Conservation (phyloP, 2,888 invertebrate species). For the Drosophila borborema region DNA sequence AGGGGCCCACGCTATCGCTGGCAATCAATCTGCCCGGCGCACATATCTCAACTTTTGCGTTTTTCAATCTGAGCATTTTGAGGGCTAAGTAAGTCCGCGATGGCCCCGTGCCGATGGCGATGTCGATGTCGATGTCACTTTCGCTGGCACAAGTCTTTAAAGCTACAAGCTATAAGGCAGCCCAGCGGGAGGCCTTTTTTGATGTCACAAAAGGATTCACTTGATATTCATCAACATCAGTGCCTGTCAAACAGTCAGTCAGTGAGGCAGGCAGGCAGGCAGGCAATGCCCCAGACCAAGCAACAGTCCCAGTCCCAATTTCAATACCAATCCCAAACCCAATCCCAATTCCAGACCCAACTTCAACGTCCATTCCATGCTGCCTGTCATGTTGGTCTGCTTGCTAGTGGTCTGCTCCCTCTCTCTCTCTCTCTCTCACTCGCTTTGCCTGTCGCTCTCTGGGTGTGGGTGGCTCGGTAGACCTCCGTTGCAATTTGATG, state of each 20-base stretch:
- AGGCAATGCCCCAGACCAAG: constrained; percentile 53
- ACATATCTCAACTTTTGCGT: constrained; percentile 80
- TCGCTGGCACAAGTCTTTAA: constrained; percentile 72
- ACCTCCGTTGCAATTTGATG: constrained; percentile 70
- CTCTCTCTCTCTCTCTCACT: constrained; percentile 4
- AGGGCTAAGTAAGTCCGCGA: constrained; percentile 78
- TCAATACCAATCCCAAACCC: constrained; percentile 38
- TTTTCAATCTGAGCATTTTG: constrained; percentile 77
- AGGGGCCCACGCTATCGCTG: constrained; percentile 72
- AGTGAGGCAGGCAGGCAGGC: constrained; percentile 28
- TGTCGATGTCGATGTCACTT: constrained; percentile 54
- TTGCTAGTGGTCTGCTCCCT: constrained; percentile 41
- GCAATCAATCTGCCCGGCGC: constrained; percentile 82
- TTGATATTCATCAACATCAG: constrained; percentile 85
- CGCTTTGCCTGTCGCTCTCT: constrained; percentile 7
- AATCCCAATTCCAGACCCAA: constrained; percentile 39
- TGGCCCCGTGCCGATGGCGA: constrained; percentile 55
- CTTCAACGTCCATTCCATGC: constrained; percentile 64
- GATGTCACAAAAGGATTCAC: constrained; percentile 85
- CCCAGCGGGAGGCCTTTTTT: constrained; percentile 79
- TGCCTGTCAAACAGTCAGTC: constrained; percentile 81
- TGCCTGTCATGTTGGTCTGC: constrained; percentile 70
- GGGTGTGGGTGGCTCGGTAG: constrained; percentile 39
- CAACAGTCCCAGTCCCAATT: constrained; percentile 23
- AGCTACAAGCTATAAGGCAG: constrained; percentile 47